These are phyloP conservation scores for Neuroterus valhalla DNA, from an alignment of 1,140 invertebrate genomes.

Conservation along the genomic window DNA sequence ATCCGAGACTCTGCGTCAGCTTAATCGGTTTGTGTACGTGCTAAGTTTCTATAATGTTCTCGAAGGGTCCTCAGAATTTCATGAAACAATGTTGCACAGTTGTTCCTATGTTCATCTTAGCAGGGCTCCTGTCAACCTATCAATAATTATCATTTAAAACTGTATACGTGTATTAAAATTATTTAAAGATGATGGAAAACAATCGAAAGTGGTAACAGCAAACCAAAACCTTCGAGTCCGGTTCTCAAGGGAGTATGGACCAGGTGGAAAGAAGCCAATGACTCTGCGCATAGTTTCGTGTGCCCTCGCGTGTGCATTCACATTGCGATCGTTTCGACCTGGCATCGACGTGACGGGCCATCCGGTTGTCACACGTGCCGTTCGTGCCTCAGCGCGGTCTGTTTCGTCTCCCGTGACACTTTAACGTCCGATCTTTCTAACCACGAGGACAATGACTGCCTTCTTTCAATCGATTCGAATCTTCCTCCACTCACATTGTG, in stretches of 20 bases:
- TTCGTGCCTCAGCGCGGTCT: constrained; percentile 36
- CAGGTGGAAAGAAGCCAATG: constrained; percentile 39
- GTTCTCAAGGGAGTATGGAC: not conserved
- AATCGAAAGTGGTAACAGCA: too few relatives aligned
- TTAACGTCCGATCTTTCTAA: constrained; percentile 44
- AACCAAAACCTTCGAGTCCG: too few relatives aligned
- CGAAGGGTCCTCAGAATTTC: too few relatives aligned
- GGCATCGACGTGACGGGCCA: constrained; percentile 37
- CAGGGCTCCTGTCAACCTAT: too few relatives aligned
- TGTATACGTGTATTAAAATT: too few relatives aligned
- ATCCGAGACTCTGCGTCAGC: too few relatives aligned
- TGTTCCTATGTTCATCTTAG: too few relatives aligned
- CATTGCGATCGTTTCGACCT: constrained; percentile 48
- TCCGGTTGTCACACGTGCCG: constrained; percentile 54
- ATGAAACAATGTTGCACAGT: too few relatives aligned
- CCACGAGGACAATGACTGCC: constrained; percentile 42
- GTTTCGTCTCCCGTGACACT: constrained; percentile 31
- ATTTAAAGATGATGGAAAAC: too few relatives aligned
- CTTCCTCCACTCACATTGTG: not conserved
- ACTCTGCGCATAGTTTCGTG: constrained; percentile 60
- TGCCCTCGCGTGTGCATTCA: constrained; percentile 36
- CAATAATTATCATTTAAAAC: too few relatives aligned
- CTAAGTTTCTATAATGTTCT: too few relatives aligned
- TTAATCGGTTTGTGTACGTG: too few relatives aligned
- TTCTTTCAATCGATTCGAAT: constrained; percentile 48